phyloP scores from a whole-genome alignment of 1,140 invertebrate genomes.

The Ceratosolen solmsi region DNA sequence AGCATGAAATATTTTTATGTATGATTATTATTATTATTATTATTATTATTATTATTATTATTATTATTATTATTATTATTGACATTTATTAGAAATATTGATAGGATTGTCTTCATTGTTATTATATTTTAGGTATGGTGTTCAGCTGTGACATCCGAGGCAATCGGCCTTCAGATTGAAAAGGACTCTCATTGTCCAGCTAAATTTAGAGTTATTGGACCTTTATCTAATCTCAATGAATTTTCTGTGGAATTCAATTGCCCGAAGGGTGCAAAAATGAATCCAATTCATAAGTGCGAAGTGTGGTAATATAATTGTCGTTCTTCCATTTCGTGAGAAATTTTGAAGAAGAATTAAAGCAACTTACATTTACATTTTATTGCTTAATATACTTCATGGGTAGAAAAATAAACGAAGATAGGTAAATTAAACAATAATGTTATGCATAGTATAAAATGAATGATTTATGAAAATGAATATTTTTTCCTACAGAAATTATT shows the following conservation, averaged over 20 bases:
- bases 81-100: not conserved
- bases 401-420: too few species aligned
- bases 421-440: too few species aligned
- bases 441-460: too few species aligned
- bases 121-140: slow-evolving; percentile 84
- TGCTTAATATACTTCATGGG: too few species aligned
- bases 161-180: slow-evolving; percentile 82
- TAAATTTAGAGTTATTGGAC: slow-evolving; percentile 88
- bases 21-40: not conserved
- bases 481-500: not conserved
- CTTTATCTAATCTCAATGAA: slow-evolving; percentile 90
- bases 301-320: slow-evolving; percentile 83
- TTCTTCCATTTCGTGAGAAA: slow-evolving; percentile 7
- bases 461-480: too few species aligned
- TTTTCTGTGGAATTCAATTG: slow-evolving; percentile 93
- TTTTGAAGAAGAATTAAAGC: slow-evolving; percentile 14
- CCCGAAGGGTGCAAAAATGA: slow-evolving; percentile 85
- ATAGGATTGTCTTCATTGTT: not conserved
- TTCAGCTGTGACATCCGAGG: slow-evolving; percentile 85
- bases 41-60: not conserved
- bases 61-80: not conserved
- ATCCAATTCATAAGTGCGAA: slow-evolving; percentile 91
- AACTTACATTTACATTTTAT: not conserved
- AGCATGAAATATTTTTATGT: not conserved
- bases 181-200: slow-evolving; percentile 89